phyloP scores from a whole-genome alignment of 1,140 invertebrate species.

The Bilobella aurantiaca region DNA sequence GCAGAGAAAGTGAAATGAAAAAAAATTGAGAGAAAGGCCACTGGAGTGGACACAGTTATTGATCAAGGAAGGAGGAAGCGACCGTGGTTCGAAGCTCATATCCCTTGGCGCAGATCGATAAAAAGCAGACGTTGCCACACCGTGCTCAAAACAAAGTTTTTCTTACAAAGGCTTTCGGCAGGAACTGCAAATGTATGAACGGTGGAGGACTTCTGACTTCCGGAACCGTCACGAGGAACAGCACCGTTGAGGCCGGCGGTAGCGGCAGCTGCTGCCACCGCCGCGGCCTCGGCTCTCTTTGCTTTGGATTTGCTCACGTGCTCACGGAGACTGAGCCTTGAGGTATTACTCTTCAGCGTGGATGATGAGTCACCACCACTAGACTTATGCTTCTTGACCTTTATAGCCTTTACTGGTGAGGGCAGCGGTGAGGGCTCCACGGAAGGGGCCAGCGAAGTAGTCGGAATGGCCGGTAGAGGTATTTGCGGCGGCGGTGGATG shows the following conservation, averaged over 20 bases:
- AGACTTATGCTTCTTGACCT: slow-evolving; percentile 4
- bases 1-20: too few relatives aligned
- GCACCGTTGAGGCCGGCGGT: not conserved
- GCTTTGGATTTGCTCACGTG: not conserved
- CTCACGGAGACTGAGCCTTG: not conserved
- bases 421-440: not conserved
- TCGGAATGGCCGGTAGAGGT: not conserved
- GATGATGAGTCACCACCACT: too few relatives aligned
- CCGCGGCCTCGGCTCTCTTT: not conserved
- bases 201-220: not conserved
- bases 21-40: too few relatives aligned
- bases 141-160: slow-evolving; percentile 1
- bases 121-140: not conserved
- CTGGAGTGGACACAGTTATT: too few relatives aligned
- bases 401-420: not conserved
- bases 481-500: not conserved
- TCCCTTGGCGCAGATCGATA: slow-evolving; percentile 16
- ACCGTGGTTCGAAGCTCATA: too few relatives aligned
- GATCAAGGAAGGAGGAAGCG: too few relatives aligned
- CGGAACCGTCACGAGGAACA: not conserved
- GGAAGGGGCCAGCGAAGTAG: not conserved
- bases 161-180: too few relatives aligned
- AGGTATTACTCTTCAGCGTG: not conserved
- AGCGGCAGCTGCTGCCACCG: not conserved
- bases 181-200: too few relatives aligned